Percentiles rank a stretch among this genome's conserved stretches.
These are phyloP conservation scores for Synergus itoensis DNA, from an alignment of 2,888 invertebrate species.

Conservation along the genomic window DNA sequence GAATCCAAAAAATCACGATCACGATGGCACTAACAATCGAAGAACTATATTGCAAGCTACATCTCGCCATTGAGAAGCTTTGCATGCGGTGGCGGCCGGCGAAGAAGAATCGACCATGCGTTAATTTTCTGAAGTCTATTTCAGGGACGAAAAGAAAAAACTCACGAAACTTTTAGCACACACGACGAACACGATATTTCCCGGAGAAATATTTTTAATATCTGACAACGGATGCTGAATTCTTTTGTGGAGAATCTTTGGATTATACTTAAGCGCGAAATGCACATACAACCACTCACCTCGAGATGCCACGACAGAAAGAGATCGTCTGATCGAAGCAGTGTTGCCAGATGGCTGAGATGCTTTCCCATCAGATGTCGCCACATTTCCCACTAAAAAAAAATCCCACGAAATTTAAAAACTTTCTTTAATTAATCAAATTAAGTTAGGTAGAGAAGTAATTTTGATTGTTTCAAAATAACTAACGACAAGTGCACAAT, in stretches of 20 bases:
- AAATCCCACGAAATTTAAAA: too few species aligned
- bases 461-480: too few species aligned
- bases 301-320: slow-evolving; percentile 77
- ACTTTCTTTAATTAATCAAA: too few species aligned
- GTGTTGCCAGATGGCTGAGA: too few species aligned
- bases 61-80: not conserved
- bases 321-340: slow-evolving; percentile 71
- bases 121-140: slow-evolving; percentile 44
- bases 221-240: slow-evolving; percentile 66
- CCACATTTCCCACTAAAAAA: too few species aligned
- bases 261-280: slow-evolving; percentile 65
- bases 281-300: slow-evolving; percentile 75
- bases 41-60: slow-evolving; percentile 15
- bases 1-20: not conserved
- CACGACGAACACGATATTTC: slow-evolving; percentile 59
- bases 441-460: too few species aligned
- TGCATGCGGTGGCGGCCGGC: slow-evolving; percentile 48
- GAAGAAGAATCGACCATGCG: slow-evolving; percentile 41
- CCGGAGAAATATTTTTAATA: slow-evolving; percentile 64
- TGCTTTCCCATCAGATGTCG: too few species aligned
- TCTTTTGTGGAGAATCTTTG: slow-evolving; percentile 60
- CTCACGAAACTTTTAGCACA: slow-evolving; percentile 67
- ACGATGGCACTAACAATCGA: slow-evolving; percentile 25
- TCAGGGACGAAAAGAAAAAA: slow-evolving; percentile 48
- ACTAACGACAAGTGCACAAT: too few species aligned